phyloP scores from a whole-genome alignment of 2,888 invertebrate species.

The Cantharis nigra region DNA sequence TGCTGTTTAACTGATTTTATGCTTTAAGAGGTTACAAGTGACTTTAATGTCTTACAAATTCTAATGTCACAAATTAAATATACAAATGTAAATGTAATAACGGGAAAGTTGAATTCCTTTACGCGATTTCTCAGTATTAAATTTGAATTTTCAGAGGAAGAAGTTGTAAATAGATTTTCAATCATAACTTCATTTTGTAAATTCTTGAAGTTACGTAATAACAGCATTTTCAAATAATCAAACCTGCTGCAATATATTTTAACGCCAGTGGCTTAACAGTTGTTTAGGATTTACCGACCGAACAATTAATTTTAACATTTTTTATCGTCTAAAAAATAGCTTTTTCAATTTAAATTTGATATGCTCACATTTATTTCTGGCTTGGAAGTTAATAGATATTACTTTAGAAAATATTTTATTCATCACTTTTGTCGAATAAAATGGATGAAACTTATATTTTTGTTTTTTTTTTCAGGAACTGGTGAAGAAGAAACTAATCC shows the following conservation, averaged over 20 bases:
- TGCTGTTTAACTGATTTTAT: background rate
- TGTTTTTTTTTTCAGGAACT: slow-evolving; percentile 52
- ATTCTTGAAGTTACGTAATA: background rate
- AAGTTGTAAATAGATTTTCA: background rate
- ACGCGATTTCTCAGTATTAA: background rate
- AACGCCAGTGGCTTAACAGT: background rate
- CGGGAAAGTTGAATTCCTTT: background rate
- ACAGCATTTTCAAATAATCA: background rate
- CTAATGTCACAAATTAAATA: background rate
- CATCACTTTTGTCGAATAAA: background rate
- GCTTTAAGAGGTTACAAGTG: background rate
- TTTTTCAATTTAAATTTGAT: background rate
- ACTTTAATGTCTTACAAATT: background rate
- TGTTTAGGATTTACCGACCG: background rate
- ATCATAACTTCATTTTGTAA: background rate
- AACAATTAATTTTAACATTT: background rate
- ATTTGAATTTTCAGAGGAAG: background rate
- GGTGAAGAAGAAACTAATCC: slow-evolving; percentile 60
- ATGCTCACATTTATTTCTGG: background rate
- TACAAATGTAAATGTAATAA: background rate
- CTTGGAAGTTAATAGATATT: background rate
- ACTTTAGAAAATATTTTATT: background rate
- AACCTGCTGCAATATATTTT: background rate
- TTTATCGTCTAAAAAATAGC: background rate
- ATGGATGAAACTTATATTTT: background rate